phyloP scores from a whole-genome alignment of 2,113 vertebrate genomes.

The Chaenogobius annularis region DNA sequence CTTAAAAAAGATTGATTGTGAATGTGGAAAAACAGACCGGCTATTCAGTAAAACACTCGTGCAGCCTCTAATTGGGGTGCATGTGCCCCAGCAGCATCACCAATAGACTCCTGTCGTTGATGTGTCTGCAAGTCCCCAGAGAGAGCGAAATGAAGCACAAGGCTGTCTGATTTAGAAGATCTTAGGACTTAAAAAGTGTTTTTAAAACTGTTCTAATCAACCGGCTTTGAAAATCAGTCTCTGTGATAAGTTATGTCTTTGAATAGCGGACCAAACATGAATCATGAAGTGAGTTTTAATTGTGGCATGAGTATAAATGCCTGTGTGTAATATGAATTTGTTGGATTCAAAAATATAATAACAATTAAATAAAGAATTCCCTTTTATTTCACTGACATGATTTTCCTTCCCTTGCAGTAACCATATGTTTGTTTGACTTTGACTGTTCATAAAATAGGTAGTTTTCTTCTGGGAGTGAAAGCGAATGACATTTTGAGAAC shows the following conservation, averaged over 20 bases:
- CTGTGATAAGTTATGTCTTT: conserved; percentile 17
- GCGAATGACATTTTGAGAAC: conserved; percentile 48
- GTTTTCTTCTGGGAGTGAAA: conserved; percentile 28
- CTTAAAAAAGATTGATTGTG: conserved; percentile 52
- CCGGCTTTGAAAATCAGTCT: conserved; percentile 9
- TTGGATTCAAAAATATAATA: conserved; percentile 25
- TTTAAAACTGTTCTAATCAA: conserved; percentile 14
- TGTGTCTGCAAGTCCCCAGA: conserved; percentile 31
- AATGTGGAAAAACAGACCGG: conserved; percentile 35
- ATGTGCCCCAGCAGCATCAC: conserved; percentile 43
- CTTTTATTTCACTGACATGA: neutral
- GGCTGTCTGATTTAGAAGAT: conserved; percentile 21
- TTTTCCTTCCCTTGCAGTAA: conserved; percentile 11
- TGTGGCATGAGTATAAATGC: conserved; percentile 22
- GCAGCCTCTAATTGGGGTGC: conserved; percentile 49
- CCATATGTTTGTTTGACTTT: conserved; percentile 12
- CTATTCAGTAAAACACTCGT: conserved; percentile 57
- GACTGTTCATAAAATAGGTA: conserved; percentile 20
- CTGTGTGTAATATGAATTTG: conserved; percentile 20
- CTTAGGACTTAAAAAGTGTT: neutral
- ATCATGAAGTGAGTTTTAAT: neutral
- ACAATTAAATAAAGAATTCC: conserved; percentile 4
- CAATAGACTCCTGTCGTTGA: conserved; percentile 51
- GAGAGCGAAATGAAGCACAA: conserved; percentile 41
- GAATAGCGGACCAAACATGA: neutral